phyloP scores from a whole-genome alignment of 1,140 invertebrate species.

The Drosophila trapezifrons region DNA sequence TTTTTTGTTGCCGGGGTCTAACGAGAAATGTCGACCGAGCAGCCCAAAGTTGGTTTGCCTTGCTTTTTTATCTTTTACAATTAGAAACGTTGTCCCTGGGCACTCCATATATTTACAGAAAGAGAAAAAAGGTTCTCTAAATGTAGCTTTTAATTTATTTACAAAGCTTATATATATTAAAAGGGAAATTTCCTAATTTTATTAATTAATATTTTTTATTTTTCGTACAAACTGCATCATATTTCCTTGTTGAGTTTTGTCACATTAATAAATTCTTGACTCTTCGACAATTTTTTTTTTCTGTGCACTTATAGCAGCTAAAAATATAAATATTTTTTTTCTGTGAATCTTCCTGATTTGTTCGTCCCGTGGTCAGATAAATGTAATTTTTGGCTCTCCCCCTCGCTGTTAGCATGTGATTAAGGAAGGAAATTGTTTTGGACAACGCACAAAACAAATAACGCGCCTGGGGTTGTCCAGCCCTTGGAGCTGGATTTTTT shows the following conservation, averaged over 20 bases:
- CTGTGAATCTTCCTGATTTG: constrained; percentile 53
- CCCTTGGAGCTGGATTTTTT: constrained; percentile 34
- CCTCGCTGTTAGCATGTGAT: constrained; percentile 73
- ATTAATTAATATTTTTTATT: not conserved
- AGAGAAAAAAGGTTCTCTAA: not conserved
- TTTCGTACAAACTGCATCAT: too few species aligned
- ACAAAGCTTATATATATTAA: not conserved
- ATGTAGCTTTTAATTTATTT: not conserved
- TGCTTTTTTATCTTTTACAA: constrained; percentile 78
- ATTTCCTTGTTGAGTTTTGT: too few species aligned
- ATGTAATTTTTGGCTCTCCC: constrained; percentile 64
- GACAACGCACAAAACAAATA: constrained; percentile 77
- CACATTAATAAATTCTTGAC: too few species aligned
- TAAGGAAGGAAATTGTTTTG: constrained; percentile 84
- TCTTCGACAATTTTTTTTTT: not conserved
- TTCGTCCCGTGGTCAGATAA: constrained; percentile 69
- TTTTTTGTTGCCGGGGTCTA: constrained; percentile 36
- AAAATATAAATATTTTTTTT: constrained; percentile 31
- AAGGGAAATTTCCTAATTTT: not conserved
- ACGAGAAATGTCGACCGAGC: constrained; percentile 62
- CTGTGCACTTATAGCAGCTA: not conserved
- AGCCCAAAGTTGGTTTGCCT: constrained; percentile 49
- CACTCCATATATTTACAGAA: constrained; percentile 34
- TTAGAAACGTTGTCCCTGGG: constrained; percentile 69
- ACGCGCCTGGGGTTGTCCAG: constrained; percentile 49